phyloP scores from a whole-genome alignment of 2,797 vertebrate species.

The Corythornis leucogaster region DNA sequence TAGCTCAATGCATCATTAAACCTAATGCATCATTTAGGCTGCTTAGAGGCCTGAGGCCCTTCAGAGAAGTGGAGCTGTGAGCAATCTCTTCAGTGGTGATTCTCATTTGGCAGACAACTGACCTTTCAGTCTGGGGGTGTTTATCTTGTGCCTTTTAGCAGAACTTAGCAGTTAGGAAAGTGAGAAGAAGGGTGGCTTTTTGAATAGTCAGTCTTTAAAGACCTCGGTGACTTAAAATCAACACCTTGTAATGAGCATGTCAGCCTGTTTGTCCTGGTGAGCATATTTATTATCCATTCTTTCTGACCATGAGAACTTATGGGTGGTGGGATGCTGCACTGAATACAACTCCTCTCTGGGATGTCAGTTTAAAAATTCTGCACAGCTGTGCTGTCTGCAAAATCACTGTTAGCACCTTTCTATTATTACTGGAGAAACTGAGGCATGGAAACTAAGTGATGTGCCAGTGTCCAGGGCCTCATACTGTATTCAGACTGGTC shows the following conservation, averaged over 20 bases:
- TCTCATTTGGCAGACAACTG: not conserved
- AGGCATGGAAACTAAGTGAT: not conserved
- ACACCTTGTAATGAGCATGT: not conserved
- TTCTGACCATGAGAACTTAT: not conserved
- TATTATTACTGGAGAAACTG: not conserved
- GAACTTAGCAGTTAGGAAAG: not conserved
- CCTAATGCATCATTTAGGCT: not conserved
- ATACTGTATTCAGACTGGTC: not conserved
- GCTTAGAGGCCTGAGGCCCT: not conserved
- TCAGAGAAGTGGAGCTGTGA: not conserved
- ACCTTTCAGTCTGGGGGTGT: not conserved
- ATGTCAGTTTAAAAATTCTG: not conserved
- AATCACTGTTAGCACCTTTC: not conserved
- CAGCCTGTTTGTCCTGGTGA: not conserved
- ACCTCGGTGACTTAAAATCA: not conserved
- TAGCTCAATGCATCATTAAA: not conserved
- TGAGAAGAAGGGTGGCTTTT: not conserved
- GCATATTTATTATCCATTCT: not conserved
- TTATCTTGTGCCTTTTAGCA: not conserved
- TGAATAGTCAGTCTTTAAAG: not conserved
- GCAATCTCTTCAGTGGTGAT: not conserved
- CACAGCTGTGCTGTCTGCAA: not conserved
- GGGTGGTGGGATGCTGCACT: not conserved
- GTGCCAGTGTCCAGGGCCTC: not conserved
- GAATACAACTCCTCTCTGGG: not conserved